Evolutionary conservation across 2,797 vertebrate species (phyloP), one percentile per base, ranked within the genome.

Genomic region (Pipistrellus pipistrellus): DNA sequence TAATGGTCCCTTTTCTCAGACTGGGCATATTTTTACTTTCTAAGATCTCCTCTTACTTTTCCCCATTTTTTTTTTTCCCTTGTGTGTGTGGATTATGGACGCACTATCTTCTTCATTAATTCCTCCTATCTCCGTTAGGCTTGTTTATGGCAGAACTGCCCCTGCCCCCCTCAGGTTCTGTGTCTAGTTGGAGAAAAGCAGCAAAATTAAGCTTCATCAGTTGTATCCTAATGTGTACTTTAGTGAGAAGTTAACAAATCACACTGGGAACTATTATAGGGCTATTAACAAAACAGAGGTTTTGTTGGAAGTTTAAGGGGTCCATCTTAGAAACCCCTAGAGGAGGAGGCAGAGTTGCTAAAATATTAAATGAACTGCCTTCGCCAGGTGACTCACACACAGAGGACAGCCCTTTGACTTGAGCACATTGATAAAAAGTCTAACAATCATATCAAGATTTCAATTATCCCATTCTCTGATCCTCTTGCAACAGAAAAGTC

Each of bases 361-460:
- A 91, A 88, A 90, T 71, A 51, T 17, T 78, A 57, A 90, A 73
- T 51, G 46, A 96, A 93, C 68, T 76, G 35, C 15, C 27, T 91
- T 85, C 55, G 72, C 8, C 64, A 57, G 25, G 32, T 57, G 14
- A 57, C 38, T 87, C 3, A 32, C 23, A 77, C 20, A 8, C 23
- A 30, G 77, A 68, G 25, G 32, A 62, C 3, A 62, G 6, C 8
- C 38, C 41, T 92, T 94, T 85, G 77, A 18, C 38, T 96, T 90
- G 9, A 71, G 27, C 18, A 55, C 32, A 12, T 2, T 82, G 62
- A 66, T 87, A 71, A 89, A 55, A 84, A 51, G 20, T 87, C 57
- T 92, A 90, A 87, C 1, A 88, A 35, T 30, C 73, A 21, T 59
- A 80, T 9, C 27, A 62, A 57, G 48, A 90, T 80, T 68, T 92